Percentiles rank a stretch among this genome's conserved stretches.
phyloP scores from a whole-genome alignment of 1,140 invertebrate genomes.

The Drosophila kurseongensis region DNA sequence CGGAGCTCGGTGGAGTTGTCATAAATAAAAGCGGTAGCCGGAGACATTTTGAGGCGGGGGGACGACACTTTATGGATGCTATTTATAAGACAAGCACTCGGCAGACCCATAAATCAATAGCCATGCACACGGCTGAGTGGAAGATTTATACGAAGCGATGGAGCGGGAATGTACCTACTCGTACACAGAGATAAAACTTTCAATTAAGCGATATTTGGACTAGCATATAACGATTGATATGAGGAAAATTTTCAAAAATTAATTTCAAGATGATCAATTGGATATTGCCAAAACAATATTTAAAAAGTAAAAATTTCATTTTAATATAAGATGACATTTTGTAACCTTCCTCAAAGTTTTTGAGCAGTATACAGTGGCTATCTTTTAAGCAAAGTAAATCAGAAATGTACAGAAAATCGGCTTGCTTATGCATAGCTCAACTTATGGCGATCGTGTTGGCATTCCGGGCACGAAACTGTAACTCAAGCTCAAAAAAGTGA shows the following conservation, averaged over 20 bases:
- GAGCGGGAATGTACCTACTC: constrained; percentile 18
- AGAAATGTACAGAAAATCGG: constrained; percentile 43
- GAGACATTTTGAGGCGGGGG: constrained; percentile 17
- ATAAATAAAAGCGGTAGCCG: constrained; percentile 38
- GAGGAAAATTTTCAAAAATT: no score
- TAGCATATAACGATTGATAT: no score
- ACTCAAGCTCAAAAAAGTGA: constrained; percentile 22
- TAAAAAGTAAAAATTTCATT: no score
- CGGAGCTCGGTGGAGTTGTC: constrained; percentile 18
- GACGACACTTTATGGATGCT: constrained; percentile 38
- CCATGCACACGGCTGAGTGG: constrained; percentile 20
- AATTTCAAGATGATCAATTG: no score
- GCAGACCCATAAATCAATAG: constrained; percentile 25
- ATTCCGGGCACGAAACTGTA: constrained; percentile 60
- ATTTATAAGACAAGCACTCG: constrained; percentile 32
- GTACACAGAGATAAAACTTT: background rate
- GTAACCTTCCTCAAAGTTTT: no score
- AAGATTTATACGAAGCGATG: constrained; percentile 57
- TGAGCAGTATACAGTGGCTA: no score
- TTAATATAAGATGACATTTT: no score
- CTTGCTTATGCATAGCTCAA: constrained; percentile 61
- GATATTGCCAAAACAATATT: no score
- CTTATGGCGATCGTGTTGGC: constrained; percentile 41
- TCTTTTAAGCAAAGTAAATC: no score
- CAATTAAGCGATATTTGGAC: background rate